Conservation (phyloP, 2,888 invertebrate genomes). For the Oscheius sp. region DNA sequence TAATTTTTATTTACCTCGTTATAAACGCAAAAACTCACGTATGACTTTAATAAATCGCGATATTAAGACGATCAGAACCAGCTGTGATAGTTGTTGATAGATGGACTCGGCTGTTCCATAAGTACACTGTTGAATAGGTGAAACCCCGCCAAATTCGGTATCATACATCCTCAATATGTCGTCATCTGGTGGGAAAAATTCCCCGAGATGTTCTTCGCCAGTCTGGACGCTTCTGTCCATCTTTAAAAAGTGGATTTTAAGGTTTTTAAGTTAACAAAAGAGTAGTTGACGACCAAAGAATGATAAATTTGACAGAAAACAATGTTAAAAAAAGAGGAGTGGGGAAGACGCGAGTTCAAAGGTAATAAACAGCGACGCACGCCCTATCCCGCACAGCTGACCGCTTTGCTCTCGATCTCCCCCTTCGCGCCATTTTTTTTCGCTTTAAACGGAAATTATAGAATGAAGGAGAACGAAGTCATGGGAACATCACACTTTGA, state of each 20-base stretch:
- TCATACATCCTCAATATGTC: conserved; percentile 17
- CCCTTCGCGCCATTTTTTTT: neutral
- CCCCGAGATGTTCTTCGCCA: neutral
- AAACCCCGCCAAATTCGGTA: neutral
- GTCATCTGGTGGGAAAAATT: conserved; percentile 20
- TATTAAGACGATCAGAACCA: conserved; percentile 16
- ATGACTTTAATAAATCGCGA: conserved; percentile 9
- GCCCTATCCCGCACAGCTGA: conserved; percentile 15
- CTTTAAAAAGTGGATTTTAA: neutral
- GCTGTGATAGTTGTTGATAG: conserved; percentile 15
- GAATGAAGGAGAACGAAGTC: neutral
- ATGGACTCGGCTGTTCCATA: conserved; percentile 18
- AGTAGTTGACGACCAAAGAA: neutral
- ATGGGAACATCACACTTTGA: conserved; percentile 1
- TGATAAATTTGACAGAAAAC: neutral
- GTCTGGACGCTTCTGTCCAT: neutral
- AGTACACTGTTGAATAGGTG: conserved; percentile 5
- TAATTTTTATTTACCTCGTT: neutral
- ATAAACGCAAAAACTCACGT: conserved; percentile 8
- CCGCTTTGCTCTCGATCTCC: neutral
- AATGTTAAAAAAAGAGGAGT: neutral
- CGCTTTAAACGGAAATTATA: neutral
- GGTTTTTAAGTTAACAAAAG: too few relatives aligned
- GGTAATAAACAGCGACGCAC: conserved; percentile 12
- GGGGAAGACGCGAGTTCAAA: neutral